Percentiles rank a stretch among this genome's conserved stretches.
phyloP scores from a whole-genome alignment of 2,888 invertebrate genomes.

The Thumatha senex region DNA sequence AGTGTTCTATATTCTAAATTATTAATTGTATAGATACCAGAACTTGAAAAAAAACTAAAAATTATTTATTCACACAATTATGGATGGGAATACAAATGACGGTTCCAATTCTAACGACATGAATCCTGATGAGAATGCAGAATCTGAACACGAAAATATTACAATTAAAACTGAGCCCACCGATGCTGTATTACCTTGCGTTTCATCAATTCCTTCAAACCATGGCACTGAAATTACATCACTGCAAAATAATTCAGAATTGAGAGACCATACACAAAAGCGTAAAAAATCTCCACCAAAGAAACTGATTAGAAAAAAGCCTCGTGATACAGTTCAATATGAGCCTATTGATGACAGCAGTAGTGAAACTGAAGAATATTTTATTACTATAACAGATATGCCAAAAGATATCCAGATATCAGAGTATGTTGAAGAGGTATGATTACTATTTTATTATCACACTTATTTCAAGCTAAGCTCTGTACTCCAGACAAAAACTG shows the following conservation, averaged over 20 bases:
- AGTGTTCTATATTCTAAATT: no score
- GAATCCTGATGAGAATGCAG: not conserved
- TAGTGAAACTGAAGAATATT: slow-evolving; percentile 2
- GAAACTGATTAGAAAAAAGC: slow-evolving; percentile 3
- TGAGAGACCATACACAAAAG: slow-evolving; percentile 3
- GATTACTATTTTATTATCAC: not conserved
- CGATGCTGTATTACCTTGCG: not conserved
- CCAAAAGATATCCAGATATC: slow-evolving; percentile 32
- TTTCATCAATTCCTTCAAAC: not conserved
- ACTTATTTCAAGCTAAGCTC: not conserved
- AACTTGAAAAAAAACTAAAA: no score
- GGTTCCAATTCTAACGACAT: not conserved
- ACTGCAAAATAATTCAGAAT: not conserved
- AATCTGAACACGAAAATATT: not conserved
- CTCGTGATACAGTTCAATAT: not conserved
- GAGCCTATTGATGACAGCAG: not conserved
- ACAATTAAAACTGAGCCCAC: not conserved
- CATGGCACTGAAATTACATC: not conserved
- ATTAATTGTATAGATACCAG: no score
- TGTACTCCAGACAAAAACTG: no score
- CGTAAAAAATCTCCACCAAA: slow-evolving; percentile 3
- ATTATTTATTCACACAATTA: not conserved
- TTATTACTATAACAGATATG: not conserved
- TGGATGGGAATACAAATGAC: not conserved
- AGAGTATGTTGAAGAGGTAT: slow-evolving; percentile 43